Evolutionary conservation across 2,113 vertebrate species (phyloP).

Genomic region (Chitala chitala): DNA sequence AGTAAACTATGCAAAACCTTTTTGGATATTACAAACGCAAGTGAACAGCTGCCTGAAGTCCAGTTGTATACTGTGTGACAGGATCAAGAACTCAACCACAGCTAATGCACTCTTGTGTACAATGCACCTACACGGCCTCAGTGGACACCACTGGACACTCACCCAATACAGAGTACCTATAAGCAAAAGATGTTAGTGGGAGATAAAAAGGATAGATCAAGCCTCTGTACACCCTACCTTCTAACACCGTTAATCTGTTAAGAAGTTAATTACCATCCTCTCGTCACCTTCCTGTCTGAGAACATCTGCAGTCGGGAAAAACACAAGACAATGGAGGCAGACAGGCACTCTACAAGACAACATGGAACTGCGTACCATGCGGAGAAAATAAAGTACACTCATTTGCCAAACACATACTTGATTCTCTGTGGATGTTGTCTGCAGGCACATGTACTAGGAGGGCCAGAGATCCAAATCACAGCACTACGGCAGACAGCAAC

Average conservation of each 20-base stretch:
- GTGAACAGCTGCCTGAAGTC: too few species aligned
- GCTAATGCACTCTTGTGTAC: too few species aligned
- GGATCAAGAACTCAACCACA: too few species aligned
- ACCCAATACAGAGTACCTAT: too few species aligned
- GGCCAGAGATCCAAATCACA: too few species aligned
- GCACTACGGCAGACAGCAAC: background rate
- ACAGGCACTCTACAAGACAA: background rate
- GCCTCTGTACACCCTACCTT: background rate
- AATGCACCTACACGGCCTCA: too few species aligned
- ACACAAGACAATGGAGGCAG: background rate
- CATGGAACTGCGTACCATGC: too few species aligned
- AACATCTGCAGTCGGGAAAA: background rate
- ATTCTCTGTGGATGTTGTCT: background rate
- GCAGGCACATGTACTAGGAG: background rate
- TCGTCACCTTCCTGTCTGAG: background rate
- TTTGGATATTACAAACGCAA: too few species aligned
- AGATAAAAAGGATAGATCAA: too few species aligned
- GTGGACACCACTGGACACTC: background rate
- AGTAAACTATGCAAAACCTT: too few species aligned
- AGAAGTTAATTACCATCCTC: background rate
- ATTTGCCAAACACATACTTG: background rate
- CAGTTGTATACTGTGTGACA: too few species aligned
- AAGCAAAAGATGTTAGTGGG: too few species aligned
- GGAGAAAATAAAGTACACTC: background rate
- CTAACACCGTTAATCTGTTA: background rate